These are phyloP conservation scores for Popillia japonica DNA, from an alignment of 1,140 invertebrate species.

Conservation along the genomic window DNA sequence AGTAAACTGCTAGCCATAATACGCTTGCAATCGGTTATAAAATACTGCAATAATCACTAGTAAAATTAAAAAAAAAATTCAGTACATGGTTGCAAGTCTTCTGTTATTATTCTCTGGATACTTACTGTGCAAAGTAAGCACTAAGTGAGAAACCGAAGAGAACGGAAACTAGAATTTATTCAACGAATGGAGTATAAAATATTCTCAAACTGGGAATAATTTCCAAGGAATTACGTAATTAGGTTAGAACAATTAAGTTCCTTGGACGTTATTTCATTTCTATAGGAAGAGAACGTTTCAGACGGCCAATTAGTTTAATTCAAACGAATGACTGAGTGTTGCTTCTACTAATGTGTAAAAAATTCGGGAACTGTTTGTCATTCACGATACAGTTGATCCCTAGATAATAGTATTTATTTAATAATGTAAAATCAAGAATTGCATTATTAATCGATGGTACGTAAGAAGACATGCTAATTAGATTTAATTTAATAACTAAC, in stretches of 20 bases:
- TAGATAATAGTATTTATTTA: too few relatives aligned
- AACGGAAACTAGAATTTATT: constrained; percentile 5
- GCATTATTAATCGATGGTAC: too few relatives aligned
- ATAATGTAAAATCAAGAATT: too few relatives aligned
- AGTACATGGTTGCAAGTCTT: too few relatives aligned
- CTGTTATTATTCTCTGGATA: too few relatives aligned
- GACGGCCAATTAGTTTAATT: not conserved
- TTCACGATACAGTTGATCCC: too few relatives aligned
- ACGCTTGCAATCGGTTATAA: too few relatives aligned
- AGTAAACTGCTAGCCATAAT: too few relatives aligned
- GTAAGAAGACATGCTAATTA: too few relatives aligned
- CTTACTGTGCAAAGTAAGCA: not conserved
- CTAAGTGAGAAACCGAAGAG: not conserved
- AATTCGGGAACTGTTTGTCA: not conserved
- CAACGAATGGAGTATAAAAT: constrained; percentile 12
- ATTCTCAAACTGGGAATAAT: constrained; percentile 7
- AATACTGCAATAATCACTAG: too few relatives aligned
- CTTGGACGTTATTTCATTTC: not conserved
- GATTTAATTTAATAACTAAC: too few relatives aligned
- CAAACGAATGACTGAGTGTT: not conserved
- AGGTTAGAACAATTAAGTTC: constrained; percentile 2
- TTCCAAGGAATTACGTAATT: not conserved
- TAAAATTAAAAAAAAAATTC: too few relatives aligned
- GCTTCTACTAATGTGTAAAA: not conserved
- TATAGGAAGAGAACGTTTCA: not conserved